phyloP scores from a whole-genome alignment of 1,140 invertebrate species.

The Brachionus calyciflorus region DNA sequence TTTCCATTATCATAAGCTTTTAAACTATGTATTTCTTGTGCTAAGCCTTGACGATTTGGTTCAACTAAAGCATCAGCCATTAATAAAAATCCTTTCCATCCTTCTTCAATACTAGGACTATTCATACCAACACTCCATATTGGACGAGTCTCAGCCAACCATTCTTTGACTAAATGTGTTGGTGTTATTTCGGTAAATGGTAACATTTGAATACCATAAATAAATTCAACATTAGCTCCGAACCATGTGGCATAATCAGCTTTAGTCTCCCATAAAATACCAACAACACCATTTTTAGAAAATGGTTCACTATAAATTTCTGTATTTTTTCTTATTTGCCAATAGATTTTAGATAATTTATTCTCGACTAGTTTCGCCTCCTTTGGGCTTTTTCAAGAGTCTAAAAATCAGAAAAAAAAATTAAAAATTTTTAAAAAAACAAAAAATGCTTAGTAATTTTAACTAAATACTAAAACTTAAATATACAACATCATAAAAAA shows the following conservation, averaged over 20 bases:
- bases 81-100: constrained; percentile 32
- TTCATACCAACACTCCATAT: background rate
- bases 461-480: no score
- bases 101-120: background rate
- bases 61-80: constrained; percentile 14
- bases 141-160: background rate
- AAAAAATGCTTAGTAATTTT: no score
- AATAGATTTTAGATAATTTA: no score
- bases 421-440: no score
- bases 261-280: constrained; percentile 34
- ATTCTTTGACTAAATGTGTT: background rate
- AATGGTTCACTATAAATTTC: background rate
- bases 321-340: background rate
- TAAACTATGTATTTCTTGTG: background rate
- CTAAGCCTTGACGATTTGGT: background rate
- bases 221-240: constrained; percentile 31
- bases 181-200: constrained; percentile 23
- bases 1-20: constrained; percentile 12
- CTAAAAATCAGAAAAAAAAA: no score
- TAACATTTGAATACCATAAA: constrained; percentile 42
- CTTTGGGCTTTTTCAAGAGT: no score
- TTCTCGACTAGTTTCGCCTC: no score
- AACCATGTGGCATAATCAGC: constrained; percentile 40
- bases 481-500: no score
- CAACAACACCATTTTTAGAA: constrained; percentile 17